Percentiles rank a stretch among this genome's conserved stretches.
Conservation (phyloP, 2,797 vertebrate species). For the Denticeps clupeoides region DNA sequence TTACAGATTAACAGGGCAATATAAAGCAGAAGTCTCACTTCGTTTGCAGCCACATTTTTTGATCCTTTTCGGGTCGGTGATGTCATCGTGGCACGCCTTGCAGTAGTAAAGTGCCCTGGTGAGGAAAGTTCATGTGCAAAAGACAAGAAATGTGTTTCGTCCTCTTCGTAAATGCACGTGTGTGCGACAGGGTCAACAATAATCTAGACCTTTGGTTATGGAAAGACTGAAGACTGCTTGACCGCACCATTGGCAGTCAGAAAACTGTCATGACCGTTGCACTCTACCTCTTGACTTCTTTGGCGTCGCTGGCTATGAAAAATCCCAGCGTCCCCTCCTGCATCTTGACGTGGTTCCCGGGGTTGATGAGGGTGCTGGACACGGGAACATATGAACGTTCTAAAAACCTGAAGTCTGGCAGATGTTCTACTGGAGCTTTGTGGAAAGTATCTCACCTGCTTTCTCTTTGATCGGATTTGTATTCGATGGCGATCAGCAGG, state of each 20-base stretch:
- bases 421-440: neutral
- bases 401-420: neutral
- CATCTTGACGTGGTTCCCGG: slow-evolving; percentile 96
- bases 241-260: too few relatives aligned
- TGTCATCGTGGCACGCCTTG: slow-evolving; percentile 98
- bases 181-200: too few relatives aligned
- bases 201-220: too few relatives aligned
- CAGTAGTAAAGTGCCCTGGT: slow-evolving; percentile 95
- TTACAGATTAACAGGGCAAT: too few relatives aligned
- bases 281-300: slow-evolving; percentile 99
- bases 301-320: slow-evolving; percentile 98
- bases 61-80: slow-evolving; percentile 95
- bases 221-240: too few relatives aligned
- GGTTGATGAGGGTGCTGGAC: slow-evolving; percentile 93
- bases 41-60: slow-evolving; percentile 99
- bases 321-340: slow-evolving; percentile 96
- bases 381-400: slow-evolving; percentile 14
- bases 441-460: slow-evolving; percentile 97
- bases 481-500: slow-evolving; percentile 94
- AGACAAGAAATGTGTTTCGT: slow-evolving; percentile 49
- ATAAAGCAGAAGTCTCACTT: slow-evolving; percentile 67
- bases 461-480: slow-evolving; percentile 93
- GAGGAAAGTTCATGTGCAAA: slow-evolving; percentile 49
- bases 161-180: too few relatives aligned
- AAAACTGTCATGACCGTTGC: too few relatives aligned